A percentile compares a stretch with the other conserved stretches of the same genome.
These are phyloP conservation scores for Acipenser transmontanus DNA, from an alignment of 2,797 vertebrate genomes.

Conservation along the genomic window DNA sequence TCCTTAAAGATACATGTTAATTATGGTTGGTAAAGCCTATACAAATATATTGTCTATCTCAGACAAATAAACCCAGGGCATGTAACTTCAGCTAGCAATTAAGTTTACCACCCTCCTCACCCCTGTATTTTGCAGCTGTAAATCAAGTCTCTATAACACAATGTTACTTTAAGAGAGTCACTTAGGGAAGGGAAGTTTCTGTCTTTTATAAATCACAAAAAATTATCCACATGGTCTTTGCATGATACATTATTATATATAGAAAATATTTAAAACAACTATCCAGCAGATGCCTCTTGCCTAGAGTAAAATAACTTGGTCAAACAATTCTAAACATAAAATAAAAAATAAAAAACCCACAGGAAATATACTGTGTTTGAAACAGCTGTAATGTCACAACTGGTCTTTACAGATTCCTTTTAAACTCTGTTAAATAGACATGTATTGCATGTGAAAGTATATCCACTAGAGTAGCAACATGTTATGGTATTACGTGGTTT, in stretches of 20 bases:
- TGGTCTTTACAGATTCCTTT: slow-evolving; percentile 10
- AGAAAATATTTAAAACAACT: slow-evolving; percentile 22
- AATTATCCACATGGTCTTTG: too few species aligned
- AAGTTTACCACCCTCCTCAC: neutral
- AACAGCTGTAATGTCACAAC: slow-evolving; percentile 5
- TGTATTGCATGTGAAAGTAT: neutral
- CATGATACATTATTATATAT: neutral
- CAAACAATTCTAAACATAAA: slow-evolving; percentile 25
- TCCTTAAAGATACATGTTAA: too few species aligned
- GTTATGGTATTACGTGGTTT: neutral
- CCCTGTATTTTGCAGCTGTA: too few species aligned
- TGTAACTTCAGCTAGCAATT: neutral
- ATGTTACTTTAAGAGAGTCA: too few species aligned
- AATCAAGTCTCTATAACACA: too few species aligned
- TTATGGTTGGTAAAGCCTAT: too few species aligned
- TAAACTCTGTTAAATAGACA: neutral
- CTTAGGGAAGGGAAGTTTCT: too few species aligned
- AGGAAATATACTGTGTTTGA: slow-evolving; percentile 6
- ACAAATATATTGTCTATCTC: too few species aligned
- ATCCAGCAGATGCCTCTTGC: slow-evolving; percentile 26
- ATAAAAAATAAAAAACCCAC: slow-evolving; percentile 26
- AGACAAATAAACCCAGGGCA: neutral
- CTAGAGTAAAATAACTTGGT: slow-evolving; percentile 8
- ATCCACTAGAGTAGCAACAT: neutral
- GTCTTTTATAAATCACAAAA: too few species aligned